Evolutionary conservation across 1,140 invertebrate genomes (phyloP).

Genomic region (Laodelphax striatellus): DNA sequence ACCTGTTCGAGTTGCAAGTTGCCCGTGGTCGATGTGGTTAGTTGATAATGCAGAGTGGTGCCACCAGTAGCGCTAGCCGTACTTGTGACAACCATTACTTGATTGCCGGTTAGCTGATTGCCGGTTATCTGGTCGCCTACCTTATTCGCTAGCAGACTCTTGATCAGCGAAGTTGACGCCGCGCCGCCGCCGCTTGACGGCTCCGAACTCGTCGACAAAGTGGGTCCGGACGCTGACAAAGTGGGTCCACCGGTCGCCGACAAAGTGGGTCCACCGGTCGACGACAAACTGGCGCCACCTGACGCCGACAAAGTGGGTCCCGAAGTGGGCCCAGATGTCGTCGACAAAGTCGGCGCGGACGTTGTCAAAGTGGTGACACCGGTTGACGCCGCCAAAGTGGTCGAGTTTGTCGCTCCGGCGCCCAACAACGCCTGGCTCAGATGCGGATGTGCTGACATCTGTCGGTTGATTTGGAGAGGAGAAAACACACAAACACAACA

Average conservation of each 20-base stretch:
- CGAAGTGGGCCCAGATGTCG: slow-evolving; percentile 17
- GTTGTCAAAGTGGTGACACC: slow-evolving; percentile 21
- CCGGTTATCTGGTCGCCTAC: slow-evolving; percentile 33
- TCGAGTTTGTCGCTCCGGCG: slow-evolving; percentile 32
- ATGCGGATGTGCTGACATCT: slow-evolving; percentile 48
- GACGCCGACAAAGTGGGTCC: slow-evolving; percentile 31
- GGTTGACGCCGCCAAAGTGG: slow-evolving; percentile 17
- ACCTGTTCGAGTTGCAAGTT: too few species aligned
- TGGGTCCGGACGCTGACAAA: slow-evolving; percentile 12
- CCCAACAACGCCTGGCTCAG: slow-evolving; percentile 45
- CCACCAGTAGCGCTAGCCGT: background rate
- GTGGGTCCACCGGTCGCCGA: background rate
- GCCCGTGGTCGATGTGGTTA: background rate
- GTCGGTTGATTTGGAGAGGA: slow-evolving; percentile 5
- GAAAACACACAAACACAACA: too few species aligned
- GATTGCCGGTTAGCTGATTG: too few species aligned
- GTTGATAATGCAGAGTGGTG: slow-evolving; percentile 6
- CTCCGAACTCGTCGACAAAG: slow-evolving; percentile 20
- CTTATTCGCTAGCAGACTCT: slow-evolving; percentile 76
- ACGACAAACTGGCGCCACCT: slow-evolving; percentile 24
- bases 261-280: slow-evolving; percentile 23
- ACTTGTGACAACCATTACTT: background rate
- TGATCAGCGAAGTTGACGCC: slow-evolving; percentile 57
- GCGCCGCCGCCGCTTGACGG: slow-evolving; percentile 25
- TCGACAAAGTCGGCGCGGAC: slow-evolving; percentile 16